Evolutionary conservation across 2,888 invertebrate species (phyloP).

Genomic region (Nebria salina): DNA sequence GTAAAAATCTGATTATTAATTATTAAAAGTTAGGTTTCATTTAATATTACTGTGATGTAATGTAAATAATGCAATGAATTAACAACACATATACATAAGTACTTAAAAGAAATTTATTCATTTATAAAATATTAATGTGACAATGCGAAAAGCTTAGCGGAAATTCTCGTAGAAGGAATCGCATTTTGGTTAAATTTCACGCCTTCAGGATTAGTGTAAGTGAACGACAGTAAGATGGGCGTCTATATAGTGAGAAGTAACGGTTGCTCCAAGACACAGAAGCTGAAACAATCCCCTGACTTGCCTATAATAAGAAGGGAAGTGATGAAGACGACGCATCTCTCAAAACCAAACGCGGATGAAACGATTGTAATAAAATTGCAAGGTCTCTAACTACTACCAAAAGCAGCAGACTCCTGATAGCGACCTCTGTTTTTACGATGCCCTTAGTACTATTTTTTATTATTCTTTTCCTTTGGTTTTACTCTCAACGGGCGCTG

Average conservation of each 20-base stretch:
- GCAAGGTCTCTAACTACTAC: conserved; percentile 54
- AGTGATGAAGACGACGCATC: conserved; percentile 47
- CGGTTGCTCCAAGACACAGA: conserved; percentile 39
- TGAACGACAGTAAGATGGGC: conserved; percentile 29
- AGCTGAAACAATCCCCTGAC: conserved; percentile 16
- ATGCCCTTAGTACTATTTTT: conserved; percentile 57
- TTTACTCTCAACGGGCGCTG: conserved; percentile 54
- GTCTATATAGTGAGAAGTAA: conserved; percentile 36
- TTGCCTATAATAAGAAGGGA: conserved; percentile 21
- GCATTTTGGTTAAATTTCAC: conserved; percentile 31
- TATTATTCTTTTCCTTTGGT: conserved; percentile 57
- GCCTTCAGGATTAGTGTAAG: conserved; percentile 40
- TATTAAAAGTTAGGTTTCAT: not conserved
- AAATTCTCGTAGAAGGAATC: not conserved
- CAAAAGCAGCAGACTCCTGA: conserved; percentile 48
- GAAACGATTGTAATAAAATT: conserved; percentile 56
- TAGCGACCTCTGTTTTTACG: conserved; percentile 56
- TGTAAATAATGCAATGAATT: not conserved
- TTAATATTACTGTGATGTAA: not conserved
- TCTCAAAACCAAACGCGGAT: conserved; percentile 49
- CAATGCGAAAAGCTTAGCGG: not conserved
- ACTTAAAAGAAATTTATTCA: not conserved
- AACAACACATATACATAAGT: not conserved
- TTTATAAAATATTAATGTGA: not conserved
- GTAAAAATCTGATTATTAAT: too few relatives aligned